These are phyloP conservation scores for Troides oblongomaculatus DNA, from an alignment of 2,888 invertebrate genomes.

Conservation along the genomic window DNA sequence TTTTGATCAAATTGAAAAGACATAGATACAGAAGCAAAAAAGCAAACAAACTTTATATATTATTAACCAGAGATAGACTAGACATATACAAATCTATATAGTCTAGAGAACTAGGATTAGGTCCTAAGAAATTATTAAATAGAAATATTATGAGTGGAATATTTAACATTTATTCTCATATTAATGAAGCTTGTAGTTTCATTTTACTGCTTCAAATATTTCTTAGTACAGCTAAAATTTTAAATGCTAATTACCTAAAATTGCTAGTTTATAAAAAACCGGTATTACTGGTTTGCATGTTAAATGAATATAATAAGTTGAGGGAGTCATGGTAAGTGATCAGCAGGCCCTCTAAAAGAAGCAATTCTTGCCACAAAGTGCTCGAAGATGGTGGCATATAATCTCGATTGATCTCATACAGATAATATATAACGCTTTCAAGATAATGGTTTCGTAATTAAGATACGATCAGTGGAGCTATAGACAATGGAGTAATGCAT, in stretches of 20 bases:
- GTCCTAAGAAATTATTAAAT: too few relatives aligned
- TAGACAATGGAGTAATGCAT: conserved; percentile 23
- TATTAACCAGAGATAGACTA: too few relatives aligned
- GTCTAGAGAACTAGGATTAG: too few relatives aligned
- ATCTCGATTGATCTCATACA: neutral
- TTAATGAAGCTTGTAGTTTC: neutral
- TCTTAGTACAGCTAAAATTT: neutral
- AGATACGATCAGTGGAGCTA: conserved; percentile 13
- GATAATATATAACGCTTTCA: conserved; percentile 3
- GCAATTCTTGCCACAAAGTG: neutral
- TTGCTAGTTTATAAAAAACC: neutral
- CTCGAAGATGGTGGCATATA: neutral
- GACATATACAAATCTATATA: too few relatives aligned
- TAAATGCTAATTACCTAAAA: neutral
- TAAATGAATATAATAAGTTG: neutral
- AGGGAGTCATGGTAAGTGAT: conserved; percentile 2
- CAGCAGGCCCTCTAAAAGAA: neutral
- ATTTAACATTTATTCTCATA: neutral
- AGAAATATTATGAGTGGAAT: neutral
- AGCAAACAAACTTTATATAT: too few relatives aligned
- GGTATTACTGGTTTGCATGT: neutral
- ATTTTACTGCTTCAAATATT: neutral
- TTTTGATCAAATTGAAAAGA: neutral
- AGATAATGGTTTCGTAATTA: conserved; percentile 17
- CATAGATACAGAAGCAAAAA: neutral